These are phyloP conservation scores for Acrocephalus scirpaceus DNA, from an alignment of 2,797 vertebrate species.

Conservation along the genomic window DNA sequence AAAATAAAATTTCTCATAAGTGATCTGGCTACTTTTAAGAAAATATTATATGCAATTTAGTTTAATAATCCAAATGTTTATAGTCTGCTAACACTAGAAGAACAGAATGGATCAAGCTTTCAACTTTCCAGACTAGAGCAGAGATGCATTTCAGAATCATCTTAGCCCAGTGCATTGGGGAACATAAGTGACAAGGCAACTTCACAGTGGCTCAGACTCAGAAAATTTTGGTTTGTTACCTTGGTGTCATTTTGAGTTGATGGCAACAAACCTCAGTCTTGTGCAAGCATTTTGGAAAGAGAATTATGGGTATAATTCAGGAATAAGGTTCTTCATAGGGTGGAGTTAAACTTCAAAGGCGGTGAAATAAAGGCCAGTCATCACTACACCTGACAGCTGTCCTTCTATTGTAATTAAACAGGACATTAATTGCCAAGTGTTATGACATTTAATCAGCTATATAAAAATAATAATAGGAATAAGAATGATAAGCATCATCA, in stretches of 20 bases:
- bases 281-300: constrained; percentile 21
- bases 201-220: background rate
- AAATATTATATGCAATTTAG: background rate
- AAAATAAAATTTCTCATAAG: background rate
- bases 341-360: constrained; percentile 59
- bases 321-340: constrained; percentile 53
- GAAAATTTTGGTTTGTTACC: background rate
- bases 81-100: background rate
- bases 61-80: constrained; percentile 2
- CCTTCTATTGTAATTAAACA: constrained; percentile 59
- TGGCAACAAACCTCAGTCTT: constrained; percentile 6
- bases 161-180: background rate
- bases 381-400: constrained; percentile 15
- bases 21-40: background rate
- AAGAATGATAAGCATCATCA: constrained; percentile 41
- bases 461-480: constrained; percentile 47
- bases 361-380: constrained; percentile 38
- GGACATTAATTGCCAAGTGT: constrained; percentile 53
- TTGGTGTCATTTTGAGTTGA: background rate
- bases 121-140: background rate
- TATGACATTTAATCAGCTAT: constrained; percentile 54
- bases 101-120: background rate
- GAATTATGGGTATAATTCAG: background rate
- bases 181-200: background rate
- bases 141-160: background rate